A percentile compares a stretch with the other conserved stretches of the same genome.
phyloP scores from a whole-genome alignment of 2,113 vertebrate species.

The Oryzias melastigma region DNA sequence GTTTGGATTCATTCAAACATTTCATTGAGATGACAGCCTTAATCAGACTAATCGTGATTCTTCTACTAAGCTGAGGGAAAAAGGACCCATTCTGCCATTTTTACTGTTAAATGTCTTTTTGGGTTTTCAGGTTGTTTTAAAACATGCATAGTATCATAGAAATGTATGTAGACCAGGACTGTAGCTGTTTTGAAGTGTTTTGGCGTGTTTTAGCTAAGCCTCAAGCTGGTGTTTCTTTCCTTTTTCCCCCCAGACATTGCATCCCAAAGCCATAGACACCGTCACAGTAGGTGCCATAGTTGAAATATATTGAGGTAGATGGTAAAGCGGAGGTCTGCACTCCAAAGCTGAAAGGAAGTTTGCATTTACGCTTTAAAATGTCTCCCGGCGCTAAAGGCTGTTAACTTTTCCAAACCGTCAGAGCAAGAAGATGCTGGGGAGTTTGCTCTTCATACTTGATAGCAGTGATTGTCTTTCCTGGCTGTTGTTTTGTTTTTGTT shows the following conservation, averaged over 20 bases:
- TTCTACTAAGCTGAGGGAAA: constrained; percentile 9
- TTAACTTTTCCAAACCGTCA: constrained; percentile 4
- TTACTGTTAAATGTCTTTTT: constrained; percentile 45
- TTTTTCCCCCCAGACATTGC: constrained; percentile 38
- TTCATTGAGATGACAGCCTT: constrained; percentile 1
- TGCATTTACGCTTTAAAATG: constrained; percentile 9
- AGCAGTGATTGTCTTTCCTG: constrained; percentile 18
- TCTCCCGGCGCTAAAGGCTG: neutral
- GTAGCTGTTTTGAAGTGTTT: constrained; percentile 73
- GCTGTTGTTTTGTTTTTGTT: constrained; percentile 23
- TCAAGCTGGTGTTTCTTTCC: constrained; percentile 37
- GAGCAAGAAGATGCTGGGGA: neutral
- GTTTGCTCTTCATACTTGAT: constrained; percentile 51
- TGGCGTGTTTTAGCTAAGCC: constrained; percentile 43
- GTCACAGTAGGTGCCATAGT: constrained; percentile 6
- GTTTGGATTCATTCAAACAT: constrained; percentile 28
- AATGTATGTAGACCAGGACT: constrained; percentile 81
- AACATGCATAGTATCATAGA: constrained; percentile 70
- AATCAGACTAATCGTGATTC: constrained; percentile 8
- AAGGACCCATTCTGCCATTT: constrained; percentile 14
- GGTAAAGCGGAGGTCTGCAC: constrained; percentile 5
- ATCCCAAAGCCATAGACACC: constrained; percentile 22
- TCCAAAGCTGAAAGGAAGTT: constrained; percentile 9
- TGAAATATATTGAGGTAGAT: neutral
- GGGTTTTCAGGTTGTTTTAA: constrained; percentile 72